Base-by-base conservation (phyloP, 2,888 invertebrate genomes). In the Drosophila emarginata region DNA sequence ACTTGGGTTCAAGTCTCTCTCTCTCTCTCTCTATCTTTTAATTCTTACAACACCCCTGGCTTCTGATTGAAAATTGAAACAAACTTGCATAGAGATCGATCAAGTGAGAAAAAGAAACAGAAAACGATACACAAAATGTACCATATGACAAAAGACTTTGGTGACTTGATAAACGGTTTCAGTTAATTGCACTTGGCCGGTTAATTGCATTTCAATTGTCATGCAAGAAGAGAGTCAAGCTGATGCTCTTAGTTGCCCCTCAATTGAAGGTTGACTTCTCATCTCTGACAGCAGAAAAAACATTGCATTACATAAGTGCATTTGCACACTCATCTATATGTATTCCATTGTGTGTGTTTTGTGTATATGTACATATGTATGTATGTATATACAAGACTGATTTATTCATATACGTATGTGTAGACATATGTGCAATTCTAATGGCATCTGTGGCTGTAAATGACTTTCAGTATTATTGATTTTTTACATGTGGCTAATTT, bases 201-300 rank as follows among this genome's bases (percentile, higher is more conserved):
- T 83, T 82, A 82, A 82, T 82, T 82, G 82, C 83, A 80, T 79
- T 82, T 86, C 82, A 82, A 86, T 83, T 86, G 86, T 86, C 83
- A 80, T 86, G 81, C 71, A 84, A 84, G 77, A 77, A 76, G 11
- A 37, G 37, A 21, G 39, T 39, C 21, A 57, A 21, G n/a, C n/a
- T 23, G 57, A 21, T 61, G 28, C 37, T 39, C 56, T 73, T 39
- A 52, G n/a, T 66, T 36, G 6, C 77, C 64, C 65, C 74, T 62
- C 79, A 76, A 63, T 61, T 80, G 81, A 80, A 80, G 80, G 80
- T 79, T 80, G 50, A 57, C 67, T 76, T 56, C 59, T 84, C 73
- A 81, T 84, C 81, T 80, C 84, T 45, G 50, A 28, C 26, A 53
- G 37, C 14, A 36, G 18, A n/a, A 14, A 32, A 11, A 15, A 52